phyloP scores from a whole-genome alignment of 2,113 vertebrate genomes.

The Mustela lutreola region DNA sequence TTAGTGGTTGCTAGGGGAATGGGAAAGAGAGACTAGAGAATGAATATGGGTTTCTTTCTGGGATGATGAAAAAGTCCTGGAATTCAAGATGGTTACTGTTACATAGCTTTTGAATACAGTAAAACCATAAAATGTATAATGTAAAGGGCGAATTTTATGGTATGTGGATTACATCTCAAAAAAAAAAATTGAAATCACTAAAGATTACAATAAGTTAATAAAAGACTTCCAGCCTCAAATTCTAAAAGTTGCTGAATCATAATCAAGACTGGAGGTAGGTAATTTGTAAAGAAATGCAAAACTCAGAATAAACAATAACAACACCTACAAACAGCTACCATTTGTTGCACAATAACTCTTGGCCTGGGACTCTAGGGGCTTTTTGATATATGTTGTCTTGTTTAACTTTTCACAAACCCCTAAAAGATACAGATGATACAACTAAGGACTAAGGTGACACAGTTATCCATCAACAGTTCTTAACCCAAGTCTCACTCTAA shows the following conservation, averaged over 20 bases:
- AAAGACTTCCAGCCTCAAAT: neutral
- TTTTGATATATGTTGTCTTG: neutral
- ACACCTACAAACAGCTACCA: neutral
- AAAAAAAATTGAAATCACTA: slow-evolving; percentile 33
- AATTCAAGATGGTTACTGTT: neutral
- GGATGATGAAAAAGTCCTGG: neutral
- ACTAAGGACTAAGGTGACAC: neutral
- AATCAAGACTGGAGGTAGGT: neutral
- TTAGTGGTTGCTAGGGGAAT: neutral
- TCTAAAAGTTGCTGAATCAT: neutral
- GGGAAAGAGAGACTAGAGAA: neutral
- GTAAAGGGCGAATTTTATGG: neutral
- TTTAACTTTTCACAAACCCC: slow-evolving; percentile 27
- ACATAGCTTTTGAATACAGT: neutral
- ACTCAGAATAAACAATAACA: slow-evolving; percentile 8
- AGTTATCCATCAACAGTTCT: slow-evolving; percentile 6
- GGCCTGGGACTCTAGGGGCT: neutral
- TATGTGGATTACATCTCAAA: slow-evolving; percentile 3
- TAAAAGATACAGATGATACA: slow-evolving; percentile 12
- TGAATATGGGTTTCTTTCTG: neutral
- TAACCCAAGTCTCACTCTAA: slow-evolving; percentile 27
- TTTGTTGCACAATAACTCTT: neutral
- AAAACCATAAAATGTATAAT: neutral
- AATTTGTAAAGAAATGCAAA: slow-evolving; percentile 26
- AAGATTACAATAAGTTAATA: neutral